Percentiles rank a stretch among this genome's conserved stretches.
Evolutionary conservation across 2,113 vertebrate species (phyloP).

Genomic region (Mesitornis unicolor): DNA sequence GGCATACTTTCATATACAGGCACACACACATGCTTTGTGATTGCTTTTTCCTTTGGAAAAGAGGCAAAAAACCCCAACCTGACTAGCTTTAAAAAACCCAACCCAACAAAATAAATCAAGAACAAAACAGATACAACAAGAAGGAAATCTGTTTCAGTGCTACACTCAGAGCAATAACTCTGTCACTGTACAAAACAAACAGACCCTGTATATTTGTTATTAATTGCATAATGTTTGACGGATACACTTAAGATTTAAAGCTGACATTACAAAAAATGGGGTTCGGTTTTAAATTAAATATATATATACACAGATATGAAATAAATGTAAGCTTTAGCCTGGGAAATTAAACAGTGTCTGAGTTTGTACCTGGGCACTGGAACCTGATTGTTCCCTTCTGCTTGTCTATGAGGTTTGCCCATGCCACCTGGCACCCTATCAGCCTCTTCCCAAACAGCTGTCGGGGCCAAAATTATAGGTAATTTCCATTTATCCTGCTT

Average conservation of each 20-base stretch:
- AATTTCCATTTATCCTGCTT: neutral
- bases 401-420: neutral
- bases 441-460: neutral
- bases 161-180: neutral
- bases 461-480: fast-evolving
- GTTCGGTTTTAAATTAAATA: neutral
- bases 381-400: neutral
- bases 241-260: neutral
- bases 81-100: neutral
- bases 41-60: neutral
- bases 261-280: neutral
- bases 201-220: neutral
- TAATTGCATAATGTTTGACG: neutral
- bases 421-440: neutral
- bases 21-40: neutral
- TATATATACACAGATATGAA: neutral
- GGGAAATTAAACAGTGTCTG: neutral
- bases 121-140: neutral
- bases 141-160: neutral
- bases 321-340: neutral
- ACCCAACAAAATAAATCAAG: neutral
- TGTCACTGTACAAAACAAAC: neutral
- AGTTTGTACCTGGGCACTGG: neutral
- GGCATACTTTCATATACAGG: neutral
- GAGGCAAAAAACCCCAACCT: neutral